Evolutionary conservation across 92 coral and sea anemone genomes (phyloP), one percentile per base, ranked within the genome.

Genomic region (Palythoa caribaeorum): DNA sequence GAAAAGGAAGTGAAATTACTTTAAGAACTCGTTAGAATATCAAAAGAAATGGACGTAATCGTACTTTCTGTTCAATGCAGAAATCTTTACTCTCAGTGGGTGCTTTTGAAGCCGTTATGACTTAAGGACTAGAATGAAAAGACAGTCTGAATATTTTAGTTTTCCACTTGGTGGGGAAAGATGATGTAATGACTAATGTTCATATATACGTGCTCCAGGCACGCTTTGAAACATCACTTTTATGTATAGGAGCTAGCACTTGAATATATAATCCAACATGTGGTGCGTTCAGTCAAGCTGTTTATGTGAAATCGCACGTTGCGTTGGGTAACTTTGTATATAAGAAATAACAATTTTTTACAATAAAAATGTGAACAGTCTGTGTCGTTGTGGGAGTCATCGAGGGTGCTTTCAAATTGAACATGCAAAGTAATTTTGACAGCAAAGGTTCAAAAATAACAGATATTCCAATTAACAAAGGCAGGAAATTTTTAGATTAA

Each of bases 1-100:
- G 94, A 90, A 90, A 20, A 68, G 75, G 68, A 78, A 78, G 78
- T 69, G 71, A 87, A 77, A 44, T 5, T 53, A 19, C 15, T 11
- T 53, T 4, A 28, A 50, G 1, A 51, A 53, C 16, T 37, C 48
- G 2, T 76, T 11, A 76, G 62, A 40, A 17, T 38, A 50, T 73
- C 52, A 38, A 11, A 44, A 44, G 57, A 20, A 75, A 75, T 21
- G 71, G 36, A 17, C 36, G n/a, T 65, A 65, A 17, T 17, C 38
- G 17, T 7, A 65, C 4, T 65, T 65, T 65, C 40, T 36, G 75
- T 70, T 70, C 2, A 36, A 35, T 12, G 28, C 75, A 38, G 38
- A 53, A 28, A 77, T 13, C 20, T 10, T 15, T 19, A 20, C 44
- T 52, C 20, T 77, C 70, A 63, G 20, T 9, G 28, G 28, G 65